Evolutionary conservation across 2,888 invertebrate genomes (phyloP), one percentile per base, ranked within the genome.

Genomic region (Macaria notata): DNA sequence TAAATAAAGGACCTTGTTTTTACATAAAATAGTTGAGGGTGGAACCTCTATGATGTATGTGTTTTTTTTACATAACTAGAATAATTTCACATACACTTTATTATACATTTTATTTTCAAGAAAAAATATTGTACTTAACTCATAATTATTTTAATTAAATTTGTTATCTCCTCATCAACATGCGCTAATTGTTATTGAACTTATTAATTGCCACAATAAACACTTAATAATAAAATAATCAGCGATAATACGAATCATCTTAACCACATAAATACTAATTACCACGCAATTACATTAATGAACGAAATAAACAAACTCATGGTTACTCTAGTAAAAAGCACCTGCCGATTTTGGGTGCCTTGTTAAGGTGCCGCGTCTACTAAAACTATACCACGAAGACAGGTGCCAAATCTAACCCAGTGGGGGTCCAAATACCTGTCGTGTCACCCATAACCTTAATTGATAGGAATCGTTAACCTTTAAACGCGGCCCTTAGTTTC

Each of bases 401-500:
- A 86, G 86, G 86, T 86, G 86, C 84, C 84, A 91, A 88, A 90
- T 89, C 88, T 80, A 83, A 64, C 86, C 61, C 88, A 74, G 83
- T 77, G 87, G 91, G 90, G 88, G 88, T 84, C 83, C 69, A 65
- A 69, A 76, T 71, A 78, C 71, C 65, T 79, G 81, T 81, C 86
- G 81, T 78, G 76, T 84, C 83, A 79, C 85, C 88, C 84, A 88
- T 88, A 89, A 89, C 89, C 87, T 86, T 90, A 91, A 90, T 91
- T 90, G 91, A 91, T 91, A 89, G 90, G 82, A 86, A 90, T 91
- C 90, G 90, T 88, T 89, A 88, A 87, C 84, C 90, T 88, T 88
- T 86, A 88, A 86, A 83, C 84, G 84, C 82, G 78, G 82, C 78
- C 81, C 83, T 81, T 78, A 80, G 84, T 84, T 86, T 83, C 90